phyloP scores from a whole-genome alignment of 2,888 invertebrate species.

The Holacanthella duospinosa region DNA sequence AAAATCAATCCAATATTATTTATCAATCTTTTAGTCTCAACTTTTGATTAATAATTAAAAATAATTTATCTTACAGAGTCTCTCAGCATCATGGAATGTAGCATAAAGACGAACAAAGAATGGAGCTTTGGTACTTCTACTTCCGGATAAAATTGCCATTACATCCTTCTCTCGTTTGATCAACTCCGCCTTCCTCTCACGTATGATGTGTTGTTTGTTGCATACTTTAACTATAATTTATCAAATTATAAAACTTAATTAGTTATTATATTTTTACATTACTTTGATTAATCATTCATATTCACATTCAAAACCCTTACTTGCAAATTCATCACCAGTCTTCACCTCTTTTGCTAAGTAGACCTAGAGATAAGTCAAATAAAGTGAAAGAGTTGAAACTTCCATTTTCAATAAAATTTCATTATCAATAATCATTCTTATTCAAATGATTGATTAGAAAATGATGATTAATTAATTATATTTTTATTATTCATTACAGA shows the following conservation, averaged over 20 bases:
- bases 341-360: slow-evolving; percentile 86
- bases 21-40: not conserved
- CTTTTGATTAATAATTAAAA: slow-evolving; percentile 1
- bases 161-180: slow-evolving; percentile 91
- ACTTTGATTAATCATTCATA: not conserved
- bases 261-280: not conserved
- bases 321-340: slow-evolving; percentile 83
- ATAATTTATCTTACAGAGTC: slow-evolving; percentile 54
- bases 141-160: slow-evolving; percentile 66
- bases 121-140: slow-evolving; percentile 51
- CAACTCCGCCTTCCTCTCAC: slow-evolving; percentile 85
- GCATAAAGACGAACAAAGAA: slow-evolving; percentile 90
- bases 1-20: slow-evolving; percentile 10
- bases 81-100: slow-evolving; percentile 88
- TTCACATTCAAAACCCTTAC: too few species aligned
- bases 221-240: slow-evolving; percentile 83
- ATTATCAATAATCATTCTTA: slow-evolving; percentile 95
- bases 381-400: slow-evolving; percentile 77
- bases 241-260: not conserved
- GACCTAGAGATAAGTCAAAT: slow-evolving; percentile 47
- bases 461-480: not conserved
- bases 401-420: slow-evolving; percentile 90
- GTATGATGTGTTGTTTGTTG: slow-evolving; percentile 83
- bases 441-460: not conserved
- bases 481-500: slow-evolving; percentile 1